Conservation (phyloP, 1,140 invertebrate genomes). For the Drosophila sp. region DNA sequence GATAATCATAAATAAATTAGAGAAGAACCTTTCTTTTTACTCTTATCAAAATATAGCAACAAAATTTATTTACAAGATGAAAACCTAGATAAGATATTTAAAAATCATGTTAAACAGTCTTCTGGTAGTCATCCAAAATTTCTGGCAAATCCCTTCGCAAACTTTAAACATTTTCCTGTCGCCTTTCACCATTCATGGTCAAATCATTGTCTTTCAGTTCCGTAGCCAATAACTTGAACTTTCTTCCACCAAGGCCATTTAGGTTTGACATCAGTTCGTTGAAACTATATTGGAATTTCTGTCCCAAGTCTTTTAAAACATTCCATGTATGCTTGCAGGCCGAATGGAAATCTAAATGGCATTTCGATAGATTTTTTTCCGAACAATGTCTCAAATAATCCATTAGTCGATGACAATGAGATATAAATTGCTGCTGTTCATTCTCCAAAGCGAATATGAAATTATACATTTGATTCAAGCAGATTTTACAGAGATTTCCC, state of each 20-base stretch:
- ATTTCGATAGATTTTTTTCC: not conserved
- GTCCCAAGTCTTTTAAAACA: constrained; percentile 17
- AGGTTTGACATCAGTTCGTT: constrained; percentile 22
- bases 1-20: too few relatives aligned
- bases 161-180: constrained; percentile 16
- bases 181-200: not conserved
- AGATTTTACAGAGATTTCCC: not conserved
- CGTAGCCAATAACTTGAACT: constrained; percentile 15
- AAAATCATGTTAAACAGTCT: not conserved
- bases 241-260: not conserved
- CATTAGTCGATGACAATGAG: not conserved
- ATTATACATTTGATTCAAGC: constrained; percentile 26
- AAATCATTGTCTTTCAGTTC: constrained; percentile 19
- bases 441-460: constrained; percentile 31
- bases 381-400: not conserved
- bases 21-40: too few relatives aligned
- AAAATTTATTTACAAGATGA: constrained; percentile 9
- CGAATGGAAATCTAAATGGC: constrained; percentile 23
- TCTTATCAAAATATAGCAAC: constrained; percentile 24
- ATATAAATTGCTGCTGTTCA: constrained; percentile 32
- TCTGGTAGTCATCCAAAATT: too few relatives aligned
- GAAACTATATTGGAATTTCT: constrained; percentile 26
- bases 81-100: not conserved
- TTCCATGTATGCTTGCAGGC: constrained; percentile 36
- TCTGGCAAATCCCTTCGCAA: not conserved